These are phyloP conservation scores for Furcula furcula DNA, from an alignment of 2,888 invertebrate genomes.

Conservation along the genomic window DNA sequence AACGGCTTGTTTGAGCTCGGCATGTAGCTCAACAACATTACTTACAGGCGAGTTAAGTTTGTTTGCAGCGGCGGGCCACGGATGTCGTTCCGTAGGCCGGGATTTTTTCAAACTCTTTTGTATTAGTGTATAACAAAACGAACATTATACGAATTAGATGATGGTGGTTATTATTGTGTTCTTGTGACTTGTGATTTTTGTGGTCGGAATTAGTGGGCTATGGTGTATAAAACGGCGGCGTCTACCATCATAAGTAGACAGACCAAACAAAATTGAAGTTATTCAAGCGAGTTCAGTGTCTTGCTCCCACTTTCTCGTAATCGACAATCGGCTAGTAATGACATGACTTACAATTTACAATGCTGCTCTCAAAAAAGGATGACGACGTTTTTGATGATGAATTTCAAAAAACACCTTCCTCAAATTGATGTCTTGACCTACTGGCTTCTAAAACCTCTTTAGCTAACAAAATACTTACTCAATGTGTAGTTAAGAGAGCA, in stretches of 20 bases:
- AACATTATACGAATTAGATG: conserved; percentile 42
- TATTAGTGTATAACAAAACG: conserved; percentile 47
- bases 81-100: conserved; percentile 58
- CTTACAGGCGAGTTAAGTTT: conserved; percentile 67
- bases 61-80: conserved; percentile 62
- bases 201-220: conserved; percentile 49
- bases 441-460: no score
- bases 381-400: no score
- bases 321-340: conserved; percentile 25
- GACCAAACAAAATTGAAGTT: conserved; percentile 52
- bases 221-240: conserved; percentile 29
- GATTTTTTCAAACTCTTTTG: conserved; percentile 60
- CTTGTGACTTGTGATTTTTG: conserved; percentile 37
- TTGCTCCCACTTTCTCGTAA: conserved; percentile 48
- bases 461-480: no score
- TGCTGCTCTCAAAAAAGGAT: no score
- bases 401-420: neutral
- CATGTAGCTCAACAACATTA: conserved; percentile 19
- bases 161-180: conserved; percentile 57
- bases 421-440: neutral
- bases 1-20: conserved; percentile 36
- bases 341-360: conserved; percentile 12
- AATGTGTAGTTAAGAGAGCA: no score
- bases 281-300: conserved; percentile 43
- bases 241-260: conserved; percentile 37